phyloP scores from a whole-genome alignment of 2,797 vertebrate species.

The Anguilla pacifica region DNA sequence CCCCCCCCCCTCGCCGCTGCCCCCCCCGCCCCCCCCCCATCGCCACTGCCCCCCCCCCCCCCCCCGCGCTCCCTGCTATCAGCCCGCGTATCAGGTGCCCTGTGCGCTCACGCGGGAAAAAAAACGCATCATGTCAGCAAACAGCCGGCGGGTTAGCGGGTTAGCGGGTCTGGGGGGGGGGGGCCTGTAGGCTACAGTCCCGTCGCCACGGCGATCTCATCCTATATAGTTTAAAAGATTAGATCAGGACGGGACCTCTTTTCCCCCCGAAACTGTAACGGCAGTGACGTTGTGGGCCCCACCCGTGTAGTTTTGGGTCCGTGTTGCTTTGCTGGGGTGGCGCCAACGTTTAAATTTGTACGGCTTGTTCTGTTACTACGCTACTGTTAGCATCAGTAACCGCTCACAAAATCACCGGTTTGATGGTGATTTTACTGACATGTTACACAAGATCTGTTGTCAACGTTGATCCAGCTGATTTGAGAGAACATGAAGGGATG shows the following conservation, averaged over 20 bases:
- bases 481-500: not conserved
- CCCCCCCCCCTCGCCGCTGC: not conserved
- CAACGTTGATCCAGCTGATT: not conserved
- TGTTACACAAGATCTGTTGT: not conserved
- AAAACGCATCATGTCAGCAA: slow-evolving; percentile 1
- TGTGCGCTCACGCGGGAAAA: not conserved
- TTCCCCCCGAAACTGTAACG: not conserved
- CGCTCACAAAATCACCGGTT: not conserved
- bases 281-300: not conserved
- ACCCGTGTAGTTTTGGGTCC: too few relatives aligned
- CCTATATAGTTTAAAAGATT: not conserved
- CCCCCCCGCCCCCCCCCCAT: too few relatives aligned
- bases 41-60: too few relatives aligned
- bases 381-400: not conserved
- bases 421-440: not conserved
- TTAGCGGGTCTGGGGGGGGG: not conserved
- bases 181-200: not conserved
- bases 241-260: not conserved
- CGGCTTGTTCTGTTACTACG: too few relatives aligned
- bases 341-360: too few relatives aligned
- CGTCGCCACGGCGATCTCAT: not conserved
- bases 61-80: not conserved
- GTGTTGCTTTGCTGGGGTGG: too few relatives aligned
- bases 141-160: not conserved
- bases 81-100: not conserved